Conservation (phyloP, 2,797 vertebrate genomes). For the Xiphorhynchus erythropygius region DNA sequence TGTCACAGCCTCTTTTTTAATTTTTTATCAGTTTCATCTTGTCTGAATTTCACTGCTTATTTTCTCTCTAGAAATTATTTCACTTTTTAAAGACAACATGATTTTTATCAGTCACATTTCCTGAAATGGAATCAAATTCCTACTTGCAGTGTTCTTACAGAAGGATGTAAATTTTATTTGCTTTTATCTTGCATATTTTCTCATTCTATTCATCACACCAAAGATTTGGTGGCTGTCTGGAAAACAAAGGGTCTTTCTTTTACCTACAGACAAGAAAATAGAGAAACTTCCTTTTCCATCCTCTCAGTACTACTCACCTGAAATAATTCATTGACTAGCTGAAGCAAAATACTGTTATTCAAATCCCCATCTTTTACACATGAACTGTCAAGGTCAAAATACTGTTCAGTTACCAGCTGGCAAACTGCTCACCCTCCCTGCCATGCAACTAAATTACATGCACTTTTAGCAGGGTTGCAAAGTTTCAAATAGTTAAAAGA, state of each 20-base stretch:
- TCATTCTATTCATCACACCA: conserved; percentile 12
- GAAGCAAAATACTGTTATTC: conserved; percentile 4
- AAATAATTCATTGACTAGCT: conserved; percentile 16
- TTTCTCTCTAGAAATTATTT: not conserved
- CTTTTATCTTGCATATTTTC: conserved; percentile 32
- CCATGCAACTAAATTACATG: conserved; percentile 4
- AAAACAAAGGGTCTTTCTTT: conserved; percentile 9
- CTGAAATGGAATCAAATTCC: conserved; percentile 36
- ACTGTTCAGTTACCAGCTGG: conserved; percentile 24
- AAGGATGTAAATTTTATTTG: not conserved
- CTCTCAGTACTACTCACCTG: not conserved
- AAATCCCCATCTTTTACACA: conserved; percentile 17
- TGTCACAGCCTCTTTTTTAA: not conserved
- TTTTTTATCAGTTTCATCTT: not conserved
- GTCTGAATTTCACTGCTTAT: not conserved
- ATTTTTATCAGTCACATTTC: conserved; percentile 13
- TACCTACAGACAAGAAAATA: conserved; percentile 31
- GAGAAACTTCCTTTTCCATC: not conserved
- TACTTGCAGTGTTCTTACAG: not conserved
- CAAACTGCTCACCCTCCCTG: not conserved
- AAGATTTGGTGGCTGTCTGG: conserved; percentile 2
- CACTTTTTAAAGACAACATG: not conserved
- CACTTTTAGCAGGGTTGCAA: conserved; percentile 61
- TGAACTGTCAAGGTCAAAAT: conserved; percentile 43
- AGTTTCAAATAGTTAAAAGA: conserved; percentile 71